A percentile compares a stretch with the other conserved stretches of the same genome.
Conservation (phyloP, 1,140 invertebrate genomes). For the Aradophagus sp. region DNA sequence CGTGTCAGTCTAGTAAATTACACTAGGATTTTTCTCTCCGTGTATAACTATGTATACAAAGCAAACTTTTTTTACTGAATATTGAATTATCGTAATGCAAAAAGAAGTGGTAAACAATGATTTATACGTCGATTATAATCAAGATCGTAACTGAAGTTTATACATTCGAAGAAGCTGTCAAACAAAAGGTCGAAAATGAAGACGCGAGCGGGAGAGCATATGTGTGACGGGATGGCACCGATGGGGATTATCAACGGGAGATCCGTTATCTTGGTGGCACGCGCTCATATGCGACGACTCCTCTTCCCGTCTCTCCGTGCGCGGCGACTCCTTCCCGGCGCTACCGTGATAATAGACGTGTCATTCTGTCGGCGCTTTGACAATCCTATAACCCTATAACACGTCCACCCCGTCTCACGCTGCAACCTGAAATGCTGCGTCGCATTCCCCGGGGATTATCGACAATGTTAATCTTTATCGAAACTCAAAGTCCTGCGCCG, state of each 20-base stretch:
- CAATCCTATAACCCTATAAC: slow-evolving; percentile 71
- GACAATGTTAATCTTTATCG: slow-evolving; percentile 54
- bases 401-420: slow-evolving; percentile 56
- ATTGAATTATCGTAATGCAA: too few relatives aligned
- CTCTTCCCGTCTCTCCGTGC: slow-evolving; percentile 30
- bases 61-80: too few relatives aligned
- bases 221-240: slow-evolving; percentile 59
- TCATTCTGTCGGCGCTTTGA: slow-evolving; percentile 73
- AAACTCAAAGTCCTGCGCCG: slow-evolving; percentile 31
- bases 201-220: slow-evolving; percentile 61
- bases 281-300: slow-evolving; percentile 60
- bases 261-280: slow-evolving; percentile 73
- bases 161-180: too few relatives aligned
- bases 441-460: slow-evolving; percentile 60
- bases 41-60: too few relatives aligned
- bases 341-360: slow-evolving; percentile 73
- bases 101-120: too few relatives aligned
- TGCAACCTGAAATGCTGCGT: slow-evolving; percentile 56
- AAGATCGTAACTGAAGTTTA: too few relatives aligned
- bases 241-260: slow-evolving; percentile 71
- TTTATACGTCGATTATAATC: too few relatives aligned
- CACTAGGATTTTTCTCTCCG: too few relatives aligned
- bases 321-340: slow-evolving; percentile 31
- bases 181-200: too few relatives aligned
- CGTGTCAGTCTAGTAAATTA: too few relatives aligned